A percentile compares a stretch with the other conserved stretches of the same genome.
Conservation (phyloP, 2,797 vertebrate species). For the Rhabdophis nuchalis region DNA sequence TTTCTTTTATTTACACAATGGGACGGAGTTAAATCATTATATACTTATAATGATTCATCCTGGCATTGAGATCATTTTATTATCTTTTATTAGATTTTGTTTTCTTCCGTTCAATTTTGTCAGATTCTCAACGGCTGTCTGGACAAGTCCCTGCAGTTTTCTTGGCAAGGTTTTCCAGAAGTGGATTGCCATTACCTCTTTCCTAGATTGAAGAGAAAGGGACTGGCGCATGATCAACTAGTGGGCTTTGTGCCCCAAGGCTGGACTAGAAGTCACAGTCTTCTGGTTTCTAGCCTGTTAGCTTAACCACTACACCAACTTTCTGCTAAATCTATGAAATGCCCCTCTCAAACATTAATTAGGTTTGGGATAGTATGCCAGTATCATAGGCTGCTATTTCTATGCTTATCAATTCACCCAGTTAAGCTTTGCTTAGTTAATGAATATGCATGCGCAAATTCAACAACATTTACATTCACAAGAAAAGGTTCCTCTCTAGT, state of each 20-base stretch:
- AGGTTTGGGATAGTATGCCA: neutral
- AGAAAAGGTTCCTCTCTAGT: neutral
- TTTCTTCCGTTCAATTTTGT: neutral
- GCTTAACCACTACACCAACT: neutral
- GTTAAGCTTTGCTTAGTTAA: neutral
- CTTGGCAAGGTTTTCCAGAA: neutral
- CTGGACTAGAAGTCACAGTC: neutral
- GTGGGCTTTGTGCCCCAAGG: neutral
- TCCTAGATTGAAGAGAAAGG: neutral
- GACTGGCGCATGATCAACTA: neutral
- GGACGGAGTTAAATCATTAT: neutral
- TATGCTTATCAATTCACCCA: neutral
- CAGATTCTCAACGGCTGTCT: neutral
- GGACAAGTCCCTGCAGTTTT: neutral
- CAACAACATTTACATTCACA: neutral
- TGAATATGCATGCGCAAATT: neutral
- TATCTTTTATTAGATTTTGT: neutral
- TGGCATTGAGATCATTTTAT: neutral
- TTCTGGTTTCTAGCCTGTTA: neutral
- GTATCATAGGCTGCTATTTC: neutral
- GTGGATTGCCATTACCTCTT: neutral
- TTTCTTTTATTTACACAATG: slow-evolving; percentile 10
- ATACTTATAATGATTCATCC: neutral
- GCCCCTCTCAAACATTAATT: neutral
- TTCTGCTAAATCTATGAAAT: neutral